Conservation (phyloP, 2,888 invertebrate genomes). For the Oscheius sp. region DNA sequence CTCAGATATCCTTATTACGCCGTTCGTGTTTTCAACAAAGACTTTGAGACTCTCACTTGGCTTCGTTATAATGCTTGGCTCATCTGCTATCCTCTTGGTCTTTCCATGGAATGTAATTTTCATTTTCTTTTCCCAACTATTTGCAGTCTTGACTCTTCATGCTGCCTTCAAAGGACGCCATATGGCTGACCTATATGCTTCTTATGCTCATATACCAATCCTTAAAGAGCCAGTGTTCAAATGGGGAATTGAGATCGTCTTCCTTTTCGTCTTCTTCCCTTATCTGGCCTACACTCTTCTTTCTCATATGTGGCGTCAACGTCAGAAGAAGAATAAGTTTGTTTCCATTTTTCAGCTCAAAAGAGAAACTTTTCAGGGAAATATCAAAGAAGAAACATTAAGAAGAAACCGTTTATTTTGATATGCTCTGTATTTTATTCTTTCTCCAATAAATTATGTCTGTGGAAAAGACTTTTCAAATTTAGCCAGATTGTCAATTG, state of each 20-base stretch:
- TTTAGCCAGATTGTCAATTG: slow-evolving; percentile 2
- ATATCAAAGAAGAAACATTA: neutral
- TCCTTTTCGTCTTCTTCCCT: slow-evolving; percentile 23
- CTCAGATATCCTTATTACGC: slow-evolving; percentile 88
- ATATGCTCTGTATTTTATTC: too few relatives aligned
- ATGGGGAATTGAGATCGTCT: slow-evolving; percentile 1
- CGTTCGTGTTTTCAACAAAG: slow-evolving; percentile 19
- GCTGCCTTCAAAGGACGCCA: neutral
- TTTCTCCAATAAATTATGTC: neutral
- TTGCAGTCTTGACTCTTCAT: slow-evolving; percentile 7
- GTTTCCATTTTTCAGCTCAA: neutral
- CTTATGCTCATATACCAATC: neutral
- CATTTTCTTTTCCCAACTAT: neutral
- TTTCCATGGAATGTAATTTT: slow-evolving; percentile 81
- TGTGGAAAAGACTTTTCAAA: neutral
- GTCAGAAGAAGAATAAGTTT: slow-evolving; percentile 8
- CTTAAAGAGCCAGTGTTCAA: slow-evolving; percentile 1
- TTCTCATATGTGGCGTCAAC: slow-evolving; percentile 15
- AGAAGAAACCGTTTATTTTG: too few relatives aligned
- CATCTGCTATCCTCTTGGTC: slow-evolving; percentile 87
- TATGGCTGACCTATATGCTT: neutral
- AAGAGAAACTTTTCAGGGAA: neutral
- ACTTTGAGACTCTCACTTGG: slow-evolving; percentile 82
- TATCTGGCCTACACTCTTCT: slow-evolving; percentile 15
- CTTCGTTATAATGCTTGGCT: slow-evolving; percentile 92